Percentiles rank a stretch among this genome's conserved stretches.
These are phyloP conservation scores for Oscheius sp. DNA, from an alignment of 2,888 invertebrate genomes.

Conservation along the genomic window DNA sequence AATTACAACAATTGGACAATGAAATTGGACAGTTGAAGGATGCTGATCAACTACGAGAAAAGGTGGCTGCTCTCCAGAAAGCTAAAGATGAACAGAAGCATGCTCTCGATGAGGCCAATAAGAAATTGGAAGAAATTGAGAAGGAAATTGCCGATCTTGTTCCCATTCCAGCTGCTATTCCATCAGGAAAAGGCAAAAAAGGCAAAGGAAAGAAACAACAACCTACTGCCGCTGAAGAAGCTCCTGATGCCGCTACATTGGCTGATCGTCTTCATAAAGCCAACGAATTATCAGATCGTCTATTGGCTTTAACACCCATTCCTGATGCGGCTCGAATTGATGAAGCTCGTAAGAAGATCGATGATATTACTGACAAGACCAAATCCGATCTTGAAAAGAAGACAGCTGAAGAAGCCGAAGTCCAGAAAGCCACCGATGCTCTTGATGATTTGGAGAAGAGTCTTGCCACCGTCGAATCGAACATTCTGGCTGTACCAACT, in stretches of 20 bases:
- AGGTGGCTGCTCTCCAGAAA: constrained; percentile 41
- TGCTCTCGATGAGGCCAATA: constrained; percentile 35
- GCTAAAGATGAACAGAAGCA: constrained; percentile 15
- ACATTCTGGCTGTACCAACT: constrained; percentile 34
- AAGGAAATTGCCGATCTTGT: constrained; percentile 48
- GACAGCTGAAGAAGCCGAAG: constrained; percentile 21
- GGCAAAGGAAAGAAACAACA: constrained; percentile 34
- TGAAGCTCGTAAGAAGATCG: constrained; percentile 19
- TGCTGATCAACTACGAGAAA: constrained; percentile 38
- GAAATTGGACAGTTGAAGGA: constrained; percentile 11
- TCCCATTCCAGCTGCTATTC: constrained; percentile 13
- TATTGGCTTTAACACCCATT: constrained; percentile 12
- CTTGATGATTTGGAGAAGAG: constrained; percentile 47
- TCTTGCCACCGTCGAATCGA: constrained; percentile 44
- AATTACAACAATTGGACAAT: constrained; percentile 15
- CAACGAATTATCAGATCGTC: constrained; percentile 24
- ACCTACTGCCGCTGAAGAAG: constrained; percentile 7
- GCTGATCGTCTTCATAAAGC: constrained; percentile 27
- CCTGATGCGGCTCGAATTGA: constrained; percentile 20
- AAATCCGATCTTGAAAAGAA: constrained; percentile 40
- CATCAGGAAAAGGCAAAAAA: constrained; percentile 37
- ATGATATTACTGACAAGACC: constrained; percentile 36
- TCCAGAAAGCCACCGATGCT: constrained; percentile 41
- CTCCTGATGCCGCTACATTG: constrained; percentile 42
- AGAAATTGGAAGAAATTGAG: constrained; percentile 26